Percentiles rank a stretch among this genome's conserved stretches.
These are phyloP conservation scores for Neotoma lepida DNA, from an alignment of 2,113 vertebrate genomes.

Conservation along the genomic window DNA sequence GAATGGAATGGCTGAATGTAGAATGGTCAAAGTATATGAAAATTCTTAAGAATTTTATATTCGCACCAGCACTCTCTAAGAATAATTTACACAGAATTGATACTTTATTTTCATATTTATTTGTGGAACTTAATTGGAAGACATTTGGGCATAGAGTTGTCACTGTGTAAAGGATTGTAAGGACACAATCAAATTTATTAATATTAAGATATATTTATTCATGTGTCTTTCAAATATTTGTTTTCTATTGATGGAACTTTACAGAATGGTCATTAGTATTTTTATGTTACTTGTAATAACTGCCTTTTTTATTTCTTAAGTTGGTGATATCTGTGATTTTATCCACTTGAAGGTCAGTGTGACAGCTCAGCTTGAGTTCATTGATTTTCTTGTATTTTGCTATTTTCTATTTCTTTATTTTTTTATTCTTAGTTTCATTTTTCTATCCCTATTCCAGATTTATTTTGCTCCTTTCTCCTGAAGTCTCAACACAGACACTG, in stretches of 20 bases:
- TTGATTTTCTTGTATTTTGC: background rate
- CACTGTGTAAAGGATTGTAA: background rate
- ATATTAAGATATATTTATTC: background rate
- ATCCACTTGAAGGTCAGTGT: background rate
- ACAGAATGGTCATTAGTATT: background rate
- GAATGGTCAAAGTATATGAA: background rate
- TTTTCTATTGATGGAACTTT: background rate
- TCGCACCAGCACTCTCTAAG: background rate
- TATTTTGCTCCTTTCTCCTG: background rate
- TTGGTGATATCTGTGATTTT: background rate
- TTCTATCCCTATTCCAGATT: background rate
- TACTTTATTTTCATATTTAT: background rate
- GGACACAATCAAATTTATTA: background rate
- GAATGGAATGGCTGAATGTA: background rate
- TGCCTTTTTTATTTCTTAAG: background rate
- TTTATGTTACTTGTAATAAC: background rate
- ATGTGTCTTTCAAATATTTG: constrained; percentile 9
- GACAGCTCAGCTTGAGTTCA: background rate
- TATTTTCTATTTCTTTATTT: background rate
- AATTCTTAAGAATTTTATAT: background rate
- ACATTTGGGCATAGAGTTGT: background rate
- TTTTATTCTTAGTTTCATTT: background rate
- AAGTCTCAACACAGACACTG: background rate
- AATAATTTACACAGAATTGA: background rate
- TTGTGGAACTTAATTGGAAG: background rate